phyloP scores from a whole-genome alignment of 2,797 vertebrate species.

The Triplophysa bombifrons region DNA sequence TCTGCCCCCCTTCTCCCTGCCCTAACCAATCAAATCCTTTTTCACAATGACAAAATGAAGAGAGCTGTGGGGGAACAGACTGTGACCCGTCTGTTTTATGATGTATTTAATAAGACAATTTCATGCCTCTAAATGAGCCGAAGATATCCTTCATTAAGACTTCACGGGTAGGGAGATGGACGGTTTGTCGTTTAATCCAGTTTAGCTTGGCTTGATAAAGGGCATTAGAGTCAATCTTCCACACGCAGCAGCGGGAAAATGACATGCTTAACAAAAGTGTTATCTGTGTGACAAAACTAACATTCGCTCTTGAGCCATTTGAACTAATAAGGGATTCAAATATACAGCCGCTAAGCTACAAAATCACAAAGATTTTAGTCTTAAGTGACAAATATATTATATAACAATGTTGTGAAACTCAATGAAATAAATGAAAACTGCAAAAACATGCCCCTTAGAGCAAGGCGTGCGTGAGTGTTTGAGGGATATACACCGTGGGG shows the following conservation, averaged over 20 bases:
- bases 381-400: conserved; percentile 46
- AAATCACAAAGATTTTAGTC: neutral
- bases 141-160: conserved; percentile 74
- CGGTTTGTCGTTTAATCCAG: conserved; percentile 70
- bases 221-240: conserved; percentile 63
- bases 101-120: conserved; percentile 74
- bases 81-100: conserved; percentile 67
- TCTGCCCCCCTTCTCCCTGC: conserved; percentile 6
- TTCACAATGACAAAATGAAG: conserved; percentile 60
- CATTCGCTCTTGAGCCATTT: neutral
- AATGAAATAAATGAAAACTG: neutral
- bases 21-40: conserved; percentile 52
- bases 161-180: conserved; percentile 44
- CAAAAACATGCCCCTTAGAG: conserved; percentile 8
- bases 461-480: conserved; percentile 12
- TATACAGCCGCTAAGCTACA: neutral
- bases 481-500: conserved; percentile 20
- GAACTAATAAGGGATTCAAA: neutral
- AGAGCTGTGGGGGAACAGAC: conserved; percentile 36
- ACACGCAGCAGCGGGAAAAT: conserved; percentile 42
- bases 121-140: conserved; percentile 67
- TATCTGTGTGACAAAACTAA: conserved; percentile 1
- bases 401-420: conserved; percentile 43
- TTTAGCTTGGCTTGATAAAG: conserved; percentile 71
- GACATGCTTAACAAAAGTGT: neutral